A percentile compares a stretch with the other conserved stretches of the same genome.
These are phyloP conservation scores for Sisyra nigra DNA, from an alignment of 2,888 invertebrate genomes.

Conservation along the genomic window DNA sequence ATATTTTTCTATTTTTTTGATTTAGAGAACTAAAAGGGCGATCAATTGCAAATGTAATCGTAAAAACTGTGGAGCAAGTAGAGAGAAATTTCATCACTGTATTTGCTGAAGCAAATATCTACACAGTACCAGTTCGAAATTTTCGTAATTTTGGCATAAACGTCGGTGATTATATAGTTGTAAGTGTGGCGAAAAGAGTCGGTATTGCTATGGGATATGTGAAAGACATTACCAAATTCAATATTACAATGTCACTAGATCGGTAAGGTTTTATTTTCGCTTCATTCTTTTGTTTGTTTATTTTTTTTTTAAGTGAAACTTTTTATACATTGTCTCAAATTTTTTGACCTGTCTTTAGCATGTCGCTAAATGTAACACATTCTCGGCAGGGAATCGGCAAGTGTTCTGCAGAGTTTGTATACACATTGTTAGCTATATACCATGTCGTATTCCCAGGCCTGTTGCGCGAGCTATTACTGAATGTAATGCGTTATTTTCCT, in stretches of 20 bases:
- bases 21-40: conserved; percentile 30
- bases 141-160: conserved; percentile 16
- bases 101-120: background rate
- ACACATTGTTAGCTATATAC: too few species aligned
- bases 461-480: too few species aligned
- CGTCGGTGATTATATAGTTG: conserved; percentile 22
- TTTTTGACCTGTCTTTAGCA: too few species aligned
- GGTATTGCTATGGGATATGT: conserved; percentile 65
- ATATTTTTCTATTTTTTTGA: conserved; percentile 10
- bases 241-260: conserved; percentile 42
- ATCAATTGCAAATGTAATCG: conserved; percentile 29
- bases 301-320: too few species aligned
- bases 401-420: too few species aligned
- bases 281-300: background rate
- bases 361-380: too few species aligned
- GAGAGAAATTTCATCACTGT: conserved; percentile 21
- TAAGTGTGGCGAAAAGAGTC: conserved; percentile 54
- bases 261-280: conserved; percentile 29
- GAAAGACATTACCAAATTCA: conserved; percentile 28
- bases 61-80: conserved; percentile 22
- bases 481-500: too few species aligned
- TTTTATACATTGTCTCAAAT: too few species aligned
- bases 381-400: too few species aligned
- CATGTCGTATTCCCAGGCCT: too few species aligned
- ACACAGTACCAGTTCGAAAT: background rate